phyloP scores from a whole-genome alignment of 2,113 vertebrate genomes.

The Pongo abelii region DNA sequence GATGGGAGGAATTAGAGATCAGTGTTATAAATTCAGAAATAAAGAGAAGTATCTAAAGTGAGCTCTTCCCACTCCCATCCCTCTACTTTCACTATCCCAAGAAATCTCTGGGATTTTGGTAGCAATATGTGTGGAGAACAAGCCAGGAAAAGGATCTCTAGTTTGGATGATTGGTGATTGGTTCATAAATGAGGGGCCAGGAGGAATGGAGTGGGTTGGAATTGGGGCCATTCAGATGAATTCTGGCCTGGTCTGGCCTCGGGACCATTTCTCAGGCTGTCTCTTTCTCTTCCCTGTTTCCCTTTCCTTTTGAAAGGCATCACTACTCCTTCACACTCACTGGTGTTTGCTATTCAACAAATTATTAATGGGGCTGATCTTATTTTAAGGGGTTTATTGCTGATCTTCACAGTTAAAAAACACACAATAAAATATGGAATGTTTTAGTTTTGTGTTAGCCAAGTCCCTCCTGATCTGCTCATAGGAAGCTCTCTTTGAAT shows the following conservation, averaged over 20 bases:
- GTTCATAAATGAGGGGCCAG: neutral
- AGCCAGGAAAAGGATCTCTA: neutral
- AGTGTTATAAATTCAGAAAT: neutral
- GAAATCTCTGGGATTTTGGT: neutral
- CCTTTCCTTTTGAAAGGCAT: neutral
- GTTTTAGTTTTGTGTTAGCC: neutral
- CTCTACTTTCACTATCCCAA: neutral
- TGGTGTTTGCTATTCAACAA: neutral
- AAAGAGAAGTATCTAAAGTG: neutral
- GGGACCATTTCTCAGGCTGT: neutral
- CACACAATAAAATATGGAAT: neutral
- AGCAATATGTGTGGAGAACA: neutral
- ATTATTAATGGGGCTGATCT: neutral
- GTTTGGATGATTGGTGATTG: neutral
- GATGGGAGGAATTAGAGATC: neutral
- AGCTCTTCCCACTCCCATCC: neutral
- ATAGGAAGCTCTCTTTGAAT: neutral
- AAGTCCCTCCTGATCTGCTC: neutral
- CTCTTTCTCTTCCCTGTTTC: neutral
- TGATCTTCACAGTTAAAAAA: neutral
- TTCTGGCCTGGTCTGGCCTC: neutral
- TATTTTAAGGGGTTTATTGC: neutral
- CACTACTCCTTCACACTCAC: neutral
- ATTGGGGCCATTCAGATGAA: neutral
- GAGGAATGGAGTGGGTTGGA: neutral